Evolutionary conservation across 2,888 invertebrate genomes (phyloP), one percentile per base, ranked within the genome.

Genomic region (Cetonia aurata): DNA sequence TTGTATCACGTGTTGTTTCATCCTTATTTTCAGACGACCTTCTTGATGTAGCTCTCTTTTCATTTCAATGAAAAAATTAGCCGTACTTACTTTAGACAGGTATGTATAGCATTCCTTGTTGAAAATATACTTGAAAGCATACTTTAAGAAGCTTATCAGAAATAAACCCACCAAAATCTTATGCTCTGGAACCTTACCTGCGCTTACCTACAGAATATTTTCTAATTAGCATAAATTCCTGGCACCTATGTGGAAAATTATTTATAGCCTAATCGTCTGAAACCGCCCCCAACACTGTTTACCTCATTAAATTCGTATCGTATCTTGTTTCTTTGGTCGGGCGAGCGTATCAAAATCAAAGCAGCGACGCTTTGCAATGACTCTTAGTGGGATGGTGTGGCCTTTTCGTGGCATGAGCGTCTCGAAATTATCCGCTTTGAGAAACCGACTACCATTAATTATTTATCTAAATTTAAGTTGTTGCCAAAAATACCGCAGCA

Each of bases 291-390:
- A 59, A 59, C 8, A 44, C 10, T 46, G 59, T 44, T 46, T 59
- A 62, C 62, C 33, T 62, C 48, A 50, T 62, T 62, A 62, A 48
- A 13, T 15, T 31, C 31, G 46, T 31, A 48, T 62, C 62, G 33
- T 15, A 13, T 48, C 48, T 62, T 10, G 48, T 62, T 33, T 15
- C 62, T 62, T 62, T 62, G 62, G 62, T 33, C 46, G 33, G 33
- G 15, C 48, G 19, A 62, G 62, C 62, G 62, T 62, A 62, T 62
- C 48, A 62, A 62, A 62, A 62, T 62, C 62, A 62, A 62, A 62
- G 17, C 48, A 33, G 48, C 13, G 25, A 33, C 44, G 44, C 44
- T 12, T 25, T 25, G 25, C 25, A 25, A 25, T 25, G 25, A 25
- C 25, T 31, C 44, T 44, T 44, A 25, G 6, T 19, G n/a, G 25